Conservation (phyloP, 2,113 vertebrate species). For the Oryctolagus cuniculus region mOryCun1.1 NC_091436.1:34951001-34951500, state of each 20-base stretch:
- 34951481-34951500: too few species aligned
- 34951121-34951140: not conserved
- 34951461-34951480: too few species aligned
- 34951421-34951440: too few species aligned
- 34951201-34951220: not conserved
- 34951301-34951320: too few species aligned
- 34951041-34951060: not conserved
- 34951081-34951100: not conserved
- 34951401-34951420: too few species aligned
- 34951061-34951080: not conserved
- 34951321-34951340: too few species aligned
- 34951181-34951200: not conserved
- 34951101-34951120: not conserved
- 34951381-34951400: too few species aligned
- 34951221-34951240: not conserved
- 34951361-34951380: too few species aligned
- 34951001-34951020: slow-evolving; percentile 50
- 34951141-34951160: not conserved
- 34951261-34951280: not conserved
- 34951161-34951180: not conserved
- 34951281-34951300: too few species aligned
- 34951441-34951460: too few species aligned
- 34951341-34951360: too few species aligned
- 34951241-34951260: not conserved
- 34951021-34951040: slow-evolving; percentile 83